These are phyloP conservation scores for Smittia sp. DNA, from an alignment of 2,888 invertebrate species.

Conservation along the genomic window DNA sequence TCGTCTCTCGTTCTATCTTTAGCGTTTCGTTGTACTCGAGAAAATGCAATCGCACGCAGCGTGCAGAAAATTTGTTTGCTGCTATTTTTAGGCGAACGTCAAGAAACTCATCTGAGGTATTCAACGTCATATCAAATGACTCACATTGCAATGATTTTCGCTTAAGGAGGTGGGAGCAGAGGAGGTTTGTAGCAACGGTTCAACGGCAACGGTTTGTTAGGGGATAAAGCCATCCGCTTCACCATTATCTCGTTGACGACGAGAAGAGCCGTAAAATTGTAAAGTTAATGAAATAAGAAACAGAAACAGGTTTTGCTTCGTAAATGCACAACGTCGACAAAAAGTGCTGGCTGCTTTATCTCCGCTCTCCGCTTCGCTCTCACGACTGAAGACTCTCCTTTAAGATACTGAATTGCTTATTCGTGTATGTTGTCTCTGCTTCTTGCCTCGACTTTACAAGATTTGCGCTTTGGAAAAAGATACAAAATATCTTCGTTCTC, in stretches of 20 bases:
- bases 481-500: not conserved
- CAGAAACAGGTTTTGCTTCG: slow-evolving; percentile 33
- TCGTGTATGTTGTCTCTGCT: not conserved
- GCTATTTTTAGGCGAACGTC: slow-evolving; percentile 7
- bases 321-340: slow-evolving; percentile 26
- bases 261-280: slow-evolving; percentile 25
- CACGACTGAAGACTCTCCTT: not conserved
- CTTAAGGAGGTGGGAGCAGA: too few relatives aligned
- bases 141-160: too few relatives aligned
- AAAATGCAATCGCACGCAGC: slow-evolving; percentile 11
- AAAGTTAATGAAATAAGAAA: slow-evolving; percentile 31
- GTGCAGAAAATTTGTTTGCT: not conserved
- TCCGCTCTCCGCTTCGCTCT: not conserved
- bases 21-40: not conserved
- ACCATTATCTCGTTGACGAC: not conserved
- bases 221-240: too few relatives aligned
- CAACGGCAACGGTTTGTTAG: too few relatives aligned
- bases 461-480: slow-evolving; percentile 3
- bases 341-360: not conserved
- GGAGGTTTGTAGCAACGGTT: too few relatives aligned
- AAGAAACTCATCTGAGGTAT: not conserved
- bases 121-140: too few relatives aligned
- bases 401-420: not conserved
- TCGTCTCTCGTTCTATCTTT: not conserved
- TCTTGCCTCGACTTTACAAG: not conserved